Evolutionary conservation across 1,140 invertebrate genomes (phyloP).

Genomic region (Lutraria rhynchaena): DNA sequence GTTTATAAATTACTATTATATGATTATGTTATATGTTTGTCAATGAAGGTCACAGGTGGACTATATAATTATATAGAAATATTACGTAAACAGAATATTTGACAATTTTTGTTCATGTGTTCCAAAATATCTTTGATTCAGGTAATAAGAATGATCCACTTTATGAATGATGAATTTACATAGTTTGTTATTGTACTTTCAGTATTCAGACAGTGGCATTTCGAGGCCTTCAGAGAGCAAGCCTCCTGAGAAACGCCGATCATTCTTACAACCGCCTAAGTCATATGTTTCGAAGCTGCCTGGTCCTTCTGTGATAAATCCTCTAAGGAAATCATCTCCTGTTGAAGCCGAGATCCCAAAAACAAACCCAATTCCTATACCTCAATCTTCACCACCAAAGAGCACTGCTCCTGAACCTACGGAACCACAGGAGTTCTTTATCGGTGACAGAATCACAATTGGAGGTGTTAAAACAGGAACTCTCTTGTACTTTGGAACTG

Average conservation of each 20-base stretch:
- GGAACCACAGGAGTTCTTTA: constrained; percentile 42
- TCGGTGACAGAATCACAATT: constrained; percentile 70
- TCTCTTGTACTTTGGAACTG: constrained; percentile 72
- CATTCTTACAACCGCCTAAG: constrained; percentile 68
- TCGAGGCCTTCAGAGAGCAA: constrained; percentile 10
- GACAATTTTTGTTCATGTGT: neutral
- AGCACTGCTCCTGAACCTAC: neutral
- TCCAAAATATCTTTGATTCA: neutral
- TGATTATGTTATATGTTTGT: neutral
- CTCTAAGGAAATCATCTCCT: neutral
- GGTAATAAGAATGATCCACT: too few species aligned
- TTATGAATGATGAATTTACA: too few species aligned
- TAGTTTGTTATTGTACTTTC: constrained; percentile 30
- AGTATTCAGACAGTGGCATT: constrained; percentile 38
- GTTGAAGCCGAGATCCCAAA: constrained; percentile 32
- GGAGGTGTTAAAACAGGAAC: constrained; percentile 73
- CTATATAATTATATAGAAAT: neutral
- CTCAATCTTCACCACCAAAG: neutral
- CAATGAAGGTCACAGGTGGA: neutral
- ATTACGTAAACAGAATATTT: neutral
- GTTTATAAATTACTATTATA: neutral
- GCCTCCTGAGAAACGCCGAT: constrained; percentile 60
- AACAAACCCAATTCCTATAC: constrained; percentile 51
- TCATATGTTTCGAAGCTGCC: constrained; percentile 31
- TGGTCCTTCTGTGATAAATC: constrained; percentile 11